A percentile compares a stretch with the other conserved stretches of the same genome.
These are phyloP conservation scores for Pemphigus obesinymphae DNA, from an alignment of 1,140 invertebrate genomes.

Conservation along the genomic window DNA sequence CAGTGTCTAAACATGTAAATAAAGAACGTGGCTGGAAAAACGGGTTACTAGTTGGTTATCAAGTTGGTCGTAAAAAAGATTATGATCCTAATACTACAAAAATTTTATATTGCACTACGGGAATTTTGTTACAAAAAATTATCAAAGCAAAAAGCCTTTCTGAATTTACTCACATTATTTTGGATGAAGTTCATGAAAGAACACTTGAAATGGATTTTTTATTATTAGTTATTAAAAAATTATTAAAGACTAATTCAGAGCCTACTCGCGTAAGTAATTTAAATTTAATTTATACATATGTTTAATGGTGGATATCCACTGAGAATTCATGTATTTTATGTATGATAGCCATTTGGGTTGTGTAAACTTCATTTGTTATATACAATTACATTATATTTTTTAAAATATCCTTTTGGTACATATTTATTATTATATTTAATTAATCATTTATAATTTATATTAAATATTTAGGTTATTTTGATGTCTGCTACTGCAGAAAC, in stretches of 20 bases:
- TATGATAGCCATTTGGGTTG: no score
- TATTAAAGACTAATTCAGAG: constrained; percentile 67
- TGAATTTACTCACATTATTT: constrained; percentile 80
- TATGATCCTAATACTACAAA: constrained; percentile 63
- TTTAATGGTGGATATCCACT: background rate
- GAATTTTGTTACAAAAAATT: constrained; percentile 63
- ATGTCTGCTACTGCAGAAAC: constrained; percentile 85
- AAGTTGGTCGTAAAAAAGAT: constrained; percentile 64
- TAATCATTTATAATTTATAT: background rate
- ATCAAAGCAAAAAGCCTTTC: constrained; percentile 55
- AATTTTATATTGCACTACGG: constrained; percentile 79
- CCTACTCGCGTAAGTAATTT: constrained; percentile 59
- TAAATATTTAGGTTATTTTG: constrained; percentile 60
- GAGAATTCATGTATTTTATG: background rate
- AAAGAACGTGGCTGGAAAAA: constrained; percentile 71
- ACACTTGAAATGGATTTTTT: constrained; percentile 92
- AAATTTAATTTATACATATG: background rate
- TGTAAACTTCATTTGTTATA: no score
- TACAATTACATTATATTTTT: no score
- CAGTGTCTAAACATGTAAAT: constrained; percentile 71
- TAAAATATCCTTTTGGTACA: no score
- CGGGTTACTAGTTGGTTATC: constrained; percentile 76
- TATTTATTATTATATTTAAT: no score
- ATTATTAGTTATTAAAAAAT: constrained; percentile 74
- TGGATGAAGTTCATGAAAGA: constrained; percentile 94